Conservation (phyloP, 2,797 vertebrate genomes). For the Bradypodion ventrale region DNA sequence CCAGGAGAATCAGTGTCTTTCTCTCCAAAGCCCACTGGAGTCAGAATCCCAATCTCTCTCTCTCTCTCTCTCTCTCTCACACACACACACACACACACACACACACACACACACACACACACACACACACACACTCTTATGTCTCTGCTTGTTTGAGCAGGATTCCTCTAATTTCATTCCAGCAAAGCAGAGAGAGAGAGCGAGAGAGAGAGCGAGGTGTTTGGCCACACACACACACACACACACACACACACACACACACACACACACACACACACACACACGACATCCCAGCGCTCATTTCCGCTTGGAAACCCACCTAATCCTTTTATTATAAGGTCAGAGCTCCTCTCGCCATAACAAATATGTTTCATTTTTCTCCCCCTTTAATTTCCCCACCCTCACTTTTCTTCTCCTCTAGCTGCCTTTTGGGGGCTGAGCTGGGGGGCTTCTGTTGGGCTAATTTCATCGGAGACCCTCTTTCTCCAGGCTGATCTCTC, state of each 20-base stretch:
- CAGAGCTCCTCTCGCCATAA: slow-evolving; percentile 52
- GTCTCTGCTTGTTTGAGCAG: too few relatives aligned
- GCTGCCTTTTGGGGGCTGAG: neutral
- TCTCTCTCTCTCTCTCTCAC: neutral
- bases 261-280: neutral
- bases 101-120: neutral
- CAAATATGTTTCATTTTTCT: slow-evolving; percentile 68
- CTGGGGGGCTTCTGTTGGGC: neutral
- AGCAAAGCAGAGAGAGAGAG: too few relatives aligned
- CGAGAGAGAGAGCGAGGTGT: too few relatives aligned
- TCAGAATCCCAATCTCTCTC: too few relatives aligned
- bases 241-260: neutral
- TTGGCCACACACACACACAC: neutral
- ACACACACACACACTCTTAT: neutral
- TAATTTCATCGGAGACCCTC: neutral
- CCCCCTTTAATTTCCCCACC: slow-evolving; percentile 57
- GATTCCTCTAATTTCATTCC: too few relatives aligned
- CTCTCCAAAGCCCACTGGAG: too few relatives aligned
- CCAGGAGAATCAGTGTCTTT: too few relatives aligned
- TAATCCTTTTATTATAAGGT: slow-evolving; percentile 67
- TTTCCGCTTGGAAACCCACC: slow-evolving; percentile 59
- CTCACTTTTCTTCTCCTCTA: accelerated
- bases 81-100: neutral
- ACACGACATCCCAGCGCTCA: slow-evolving; percentile 31
- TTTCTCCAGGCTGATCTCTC: neutral